Evolutionary conservation across 1,140 invertebrate species (phyloP).

Genomic region (Drosophila novamexicana): DNA sequence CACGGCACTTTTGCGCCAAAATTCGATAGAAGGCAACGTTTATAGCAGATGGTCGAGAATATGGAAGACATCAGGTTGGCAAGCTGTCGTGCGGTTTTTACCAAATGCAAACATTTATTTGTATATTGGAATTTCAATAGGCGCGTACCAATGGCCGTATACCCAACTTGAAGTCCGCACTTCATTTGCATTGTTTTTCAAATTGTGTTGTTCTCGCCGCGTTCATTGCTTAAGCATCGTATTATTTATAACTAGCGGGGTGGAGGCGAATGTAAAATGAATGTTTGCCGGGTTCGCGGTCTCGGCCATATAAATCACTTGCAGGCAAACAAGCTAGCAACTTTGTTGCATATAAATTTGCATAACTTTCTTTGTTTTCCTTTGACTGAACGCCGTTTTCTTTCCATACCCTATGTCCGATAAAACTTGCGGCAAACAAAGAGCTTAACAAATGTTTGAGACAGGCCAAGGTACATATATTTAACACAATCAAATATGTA

Average conservation of each 20-base stretch:
- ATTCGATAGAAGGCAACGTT: constrained; percentile 54
- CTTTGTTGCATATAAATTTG: constrained; percentile 78
- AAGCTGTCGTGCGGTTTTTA: constrained; percentile 5
- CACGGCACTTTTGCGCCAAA: constrained; percentile 45
- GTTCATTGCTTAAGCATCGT: constrained; percentile 61
- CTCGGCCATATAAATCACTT: constrained; percentile 76
- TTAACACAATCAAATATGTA: background rate
- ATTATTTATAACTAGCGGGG: constrained; percentile 62
- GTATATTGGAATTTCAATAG: constrained; percentile 42
- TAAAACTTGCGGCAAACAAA: background rate
- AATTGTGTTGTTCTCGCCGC: constrained; percentile 28
- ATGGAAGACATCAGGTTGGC: constrained; percentile 2
- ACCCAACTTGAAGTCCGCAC: constrained; percentile 29
- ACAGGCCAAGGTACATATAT: background rate
- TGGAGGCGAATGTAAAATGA: constrained; percentile 33
- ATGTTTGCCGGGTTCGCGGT: constrained; percentile 55
- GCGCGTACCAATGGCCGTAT: constrained; percentile 29
- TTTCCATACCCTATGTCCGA: background rate
- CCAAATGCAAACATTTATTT: constrained; percentile 23
- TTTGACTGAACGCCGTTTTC: constrained; percentile 5
- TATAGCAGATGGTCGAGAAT: constrained; percentile 20
- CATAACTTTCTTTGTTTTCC: constrained; percentile 61
- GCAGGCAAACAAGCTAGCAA: constrained; percentile 71
- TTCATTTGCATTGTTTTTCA: constrained; percentile 43
- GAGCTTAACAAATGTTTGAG: background rate